Base-by-base conservation (phyloP, 2,113 vertebrate species). In the Ciconia boyciana region DNA sequence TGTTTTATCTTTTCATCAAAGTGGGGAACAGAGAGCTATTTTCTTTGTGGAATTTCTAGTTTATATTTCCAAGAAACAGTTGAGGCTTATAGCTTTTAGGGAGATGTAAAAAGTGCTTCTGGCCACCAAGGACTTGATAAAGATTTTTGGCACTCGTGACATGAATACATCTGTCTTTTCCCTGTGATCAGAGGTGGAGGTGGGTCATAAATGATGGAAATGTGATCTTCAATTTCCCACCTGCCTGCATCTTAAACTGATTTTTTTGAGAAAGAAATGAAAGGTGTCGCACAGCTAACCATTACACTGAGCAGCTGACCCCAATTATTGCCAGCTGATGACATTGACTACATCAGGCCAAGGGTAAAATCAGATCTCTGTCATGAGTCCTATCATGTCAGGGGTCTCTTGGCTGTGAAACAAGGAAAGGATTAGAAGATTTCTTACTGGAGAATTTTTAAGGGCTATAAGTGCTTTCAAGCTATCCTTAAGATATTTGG, bases 1-100 rank as follows among this genome's bases (percentile, higher is more conserved):
- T 72, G 34, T 57, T 92, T 89, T 78, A 78, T 74, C 51, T 95
- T 89, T n/a, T 60, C 48, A 55, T 75, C 57, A 52, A 80, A 62
- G 44, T 25, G 13, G 31, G 61, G 60, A 80, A 58, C 2, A 91
- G 76, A 90, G 25, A 46, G 14, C 16, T 92, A 17, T 55, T 87
- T 90, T 68, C 25, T 26, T 93, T 76, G 34, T 82, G 74, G 31
- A 82, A 41, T 60, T 84, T 65, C 15, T 76, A 11, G 25, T 82
- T 83, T 79, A 13, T 57, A 74, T 66, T 87, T 94, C 34, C 34
- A 46, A 74, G 62, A 69, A 86, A 61, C 21, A 34, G 54, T 64
- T 87, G 68, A 82, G 21, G 20, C 36, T 68, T 91, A 39, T 0
- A 62, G 55, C 31, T 91, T 87, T 77, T 68, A 79, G 36, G 61